Base-by-base conservation (phyloP, 2,113 vertebrate genomes). In the Aepyceros melampus region DNA sequence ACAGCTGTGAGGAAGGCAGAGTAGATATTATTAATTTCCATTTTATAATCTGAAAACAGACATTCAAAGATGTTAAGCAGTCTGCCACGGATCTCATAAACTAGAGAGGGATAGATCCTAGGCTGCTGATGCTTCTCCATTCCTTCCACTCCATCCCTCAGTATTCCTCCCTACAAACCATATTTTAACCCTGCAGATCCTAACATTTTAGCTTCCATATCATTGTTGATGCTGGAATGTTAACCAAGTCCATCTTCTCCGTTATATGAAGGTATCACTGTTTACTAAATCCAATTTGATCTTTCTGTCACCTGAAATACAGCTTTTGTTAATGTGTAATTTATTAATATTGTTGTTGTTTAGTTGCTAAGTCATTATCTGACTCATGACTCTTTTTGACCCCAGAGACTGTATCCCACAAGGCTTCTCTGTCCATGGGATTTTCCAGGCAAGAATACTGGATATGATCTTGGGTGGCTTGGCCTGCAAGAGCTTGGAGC, bases 11-110 rank as follows among this genome's bases (percentile, higher is more conserved):
- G 45, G 78, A 94, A 51, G 27, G 25, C 36, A 49, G 31, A 7
- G 12, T 87, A 79, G 55, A 25, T 83, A 56, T 45, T 67, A 78
- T 58, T 94, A 89, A 93, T 93, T 95, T 93, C 45, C 36, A 78
- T 58, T 89, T 93, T 45, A 43, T 27, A 88, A 93, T 86, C 40
- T 85, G 45, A 94, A 97, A 95, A 40, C 9, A 96, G 53, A 94
- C 82, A 58, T 51, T 93, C 5, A 89, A 67, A 92, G 55, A 53
- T 95, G 51, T 67, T 33, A 83, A 95, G 13, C 60, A 92, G 53
- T 21, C 53, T 78, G 51, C 45, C 23, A 40, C 27, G 55, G 2
- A 29, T 87, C 56, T 86, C 45, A 49, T 53, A 76, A 82, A 43
- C 86, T 60, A 31, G 31, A 67, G 45, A 55, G 17, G 25, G 21